These are phyloP conservation scores for Mamestra brassicae DNA, from an alignment of 2,888 invertebrate genomes.

Conservation along the genomic window DNA sequence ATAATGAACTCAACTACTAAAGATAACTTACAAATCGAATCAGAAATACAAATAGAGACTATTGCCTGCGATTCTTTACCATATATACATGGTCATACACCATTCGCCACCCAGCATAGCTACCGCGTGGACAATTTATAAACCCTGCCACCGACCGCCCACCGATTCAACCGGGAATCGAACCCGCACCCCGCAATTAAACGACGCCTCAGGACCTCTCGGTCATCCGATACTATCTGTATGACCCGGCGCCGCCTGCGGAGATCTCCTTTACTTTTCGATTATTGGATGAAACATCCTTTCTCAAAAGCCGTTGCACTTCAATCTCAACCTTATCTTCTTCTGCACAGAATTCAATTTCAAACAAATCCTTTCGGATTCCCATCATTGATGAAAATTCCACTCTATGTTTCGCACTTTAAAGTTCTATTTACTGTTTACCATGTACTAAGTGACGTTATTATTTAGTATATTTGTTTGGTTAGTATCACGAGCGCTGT, in stretches of 20 bases:
- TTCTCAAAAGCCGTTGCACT: constrained; percentile 8
- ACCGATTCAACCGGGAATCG: constrained; percentile 81
- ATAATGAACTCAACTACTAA: constrained; percentile 47
- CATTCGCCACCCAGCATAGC: constrained; percentile 77
- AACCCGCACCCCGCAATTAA: constrained; percentile 85
- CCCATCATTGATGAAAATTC: background rate
- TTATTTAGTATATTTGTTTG: constrained; percentile 68
- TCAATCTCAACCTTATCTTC: constrained; percentile 34
- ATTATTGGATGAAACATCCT: constrained; percentile 58
- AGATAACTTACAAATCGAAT: constrained; percentile 54
- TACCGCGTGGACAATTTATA: constrained; percentile 84
- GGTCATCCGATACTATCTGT: constrained; percentile 84
- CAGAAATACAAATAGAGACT: constrained; percentile 52
- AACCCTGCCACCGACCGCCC: constrained; percentile 81
- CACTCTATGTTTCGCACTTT: accelerated
- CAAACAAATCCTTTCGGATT: accelerated
- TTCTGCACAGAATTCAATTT: constrained; percentile 16
- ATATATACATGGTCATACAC: constrained; percentile 52
- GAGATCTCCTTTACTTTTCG: constrained; percentile 73
- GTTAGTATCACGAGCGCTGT: constrained; percentile 76
- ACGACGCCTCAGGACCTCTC: constrained; percentile 83
- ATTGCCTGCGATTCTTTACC: constrained; percentile 51
- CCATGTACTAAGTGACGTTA: constrained; percentile 19
- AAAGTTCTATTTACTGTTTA: constrained; percentile 15
- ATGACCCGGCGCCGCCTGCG: constrained; percentile 82